Evolutionary conservation across 2,113 vertebrate species (phyloP).

Genomic region (Tor tambroides): DNA sequence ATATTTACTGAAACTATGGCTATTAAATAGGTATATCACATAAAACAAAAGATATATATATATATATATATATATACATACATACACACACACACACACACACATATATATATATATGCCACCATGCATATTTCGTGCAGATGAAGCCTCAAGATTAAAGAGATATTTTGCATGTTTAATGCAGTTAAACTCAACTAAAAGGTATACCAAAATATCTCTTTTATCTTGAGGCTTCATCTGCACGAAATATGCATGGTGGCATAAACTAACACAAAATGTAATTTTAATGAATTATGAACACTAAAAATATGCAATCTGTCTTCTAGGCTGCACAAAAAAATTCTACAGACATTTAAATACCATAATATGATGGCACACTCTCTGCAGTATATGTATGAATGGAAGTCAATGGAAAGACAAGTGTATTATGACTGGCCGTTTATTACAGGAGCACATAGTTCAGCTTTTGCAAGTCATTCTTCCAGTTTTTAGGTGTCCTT

Average conservation of each 20-base stretch:
- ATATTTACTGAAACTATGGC: neutral
- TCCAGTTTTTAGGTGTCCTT: slow-evolving; percentile 5
- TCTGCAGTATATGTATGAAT: too few species aligned
- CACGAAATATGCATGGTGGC: too few species aligned
- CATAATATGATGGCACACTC: too few species aligned
- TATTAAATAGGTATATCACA: neutral
- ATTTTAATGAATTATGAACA: neutral
- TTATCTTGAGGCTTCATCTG: neutral
- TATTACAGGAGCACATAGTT: neutral
- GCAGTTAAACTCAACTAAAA: too few species aligned
- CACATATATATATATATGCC: too few species aligned
- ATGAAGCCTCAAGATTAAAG: neutral
- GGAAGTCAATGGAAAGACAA: too few species aligned
- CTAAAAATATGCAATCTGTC: neutral
- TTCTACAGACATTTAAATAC: too few species aligned
- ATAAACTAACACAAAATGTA: neutral
- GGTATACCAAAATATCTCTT: neutral
- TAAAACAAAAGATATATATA: neutral
- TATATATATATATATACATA: too few species aligned
- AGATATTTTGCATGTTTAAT: neutral
- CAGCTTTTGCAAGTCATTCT: slow-evolving; percentile 48
- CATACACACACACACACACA: too few species aligned
- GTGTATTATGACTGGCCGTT: too few species aligned
- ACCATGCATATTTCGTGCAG: too few species aligned
- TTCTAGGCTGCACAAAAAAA: too few species aligned